Percentiles rank a stretch among this genome's conserved stretches.
Evolutionary conservation across 2,113 vertebrate species (phyloP).

Genomic region (Mirza zaza): DNA sequence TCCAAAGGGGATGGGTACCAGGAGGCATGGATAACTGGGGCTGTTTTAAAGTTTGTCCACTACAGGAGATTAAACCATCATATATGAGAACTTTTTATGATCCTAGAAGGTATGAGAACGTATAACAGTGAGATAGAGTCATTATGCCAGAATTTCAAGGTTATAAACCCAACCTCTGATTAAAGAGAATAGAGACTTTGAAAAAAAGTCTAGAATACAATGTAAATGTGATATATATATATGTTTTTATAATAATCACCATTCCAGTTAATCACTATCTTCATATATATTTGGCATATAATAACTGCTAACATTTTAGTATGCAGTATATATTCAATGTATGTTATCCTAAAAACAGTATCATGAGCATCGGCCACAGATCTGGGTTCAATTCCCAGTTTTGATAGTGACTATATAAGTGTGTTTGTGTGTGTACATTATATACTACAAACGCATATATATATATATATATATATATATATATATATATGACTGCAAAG

Average conservation of each 20-base stretch:
- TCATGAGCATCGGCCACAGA: neutral
- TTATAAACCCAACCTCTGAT: neutral
- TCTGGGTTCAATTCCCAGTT: no score
- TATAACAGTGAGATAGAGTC: neutral
- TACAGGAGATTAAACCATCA: neutral
- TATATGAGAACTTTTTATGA: neutral
- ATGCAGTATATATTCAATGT: neutral
- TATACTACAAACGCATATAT: no score
- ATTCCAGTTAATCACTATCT: neutral
- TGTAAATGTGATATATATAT: neutral
- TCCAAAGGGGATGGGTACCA: neutral
- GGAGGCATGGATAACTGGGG: no score
- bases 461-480: no score
- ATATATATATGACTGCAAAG: no score
- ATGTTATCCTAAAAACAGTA: neutral
- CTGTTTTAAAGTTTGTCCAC: neutral
- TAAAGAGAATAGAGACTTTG: neutral
- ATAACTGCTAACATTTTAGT: neutral
- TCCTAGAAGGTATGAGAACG: neutral
- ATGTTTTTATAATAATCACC: neutral
- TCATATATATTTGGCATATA: neutral
- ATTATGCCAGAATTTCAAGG: neutral
- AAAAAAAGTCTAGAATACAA: neutral
- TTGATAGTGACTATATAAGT: neutral
- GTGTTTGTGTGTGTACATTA: neutral